Evolutionary conservation across 2,797 vertebrate genomes (phyloP), one percentile per base, ranked within the genome.

Genomic region (Prunella strophiata): DNA sequence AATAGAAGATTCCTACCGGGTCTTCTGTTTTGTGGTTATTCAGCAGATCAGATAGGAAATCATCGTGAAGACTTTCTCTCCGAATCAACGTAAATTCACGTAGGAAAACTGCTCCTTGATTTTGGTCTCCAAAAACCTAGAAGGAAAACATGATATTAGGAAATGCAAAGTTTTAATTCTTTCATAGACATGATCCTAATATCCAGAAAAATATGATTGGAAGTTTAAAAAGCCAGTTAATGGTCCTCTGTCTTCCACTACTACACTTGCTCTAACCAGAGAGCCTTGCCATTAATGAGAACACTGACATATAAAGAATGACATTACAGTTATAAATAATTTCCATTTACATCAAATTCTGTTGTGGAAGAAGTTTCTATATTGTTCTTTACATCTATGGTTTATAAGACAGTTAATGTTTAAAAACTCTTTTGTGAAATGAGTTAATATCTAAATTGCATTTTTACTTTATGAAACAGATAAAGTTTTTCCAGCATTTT

Each of bases 71-170:
- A 85, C 98, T 98, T 94, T 99, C 99, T 96, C 98, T 98, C 63
- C 98, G 98, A 96, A 99, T 99, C 93, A 99, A 95, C 22, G 99
- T 99, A 97, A 98, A 99, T 97, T 99, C 99, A 84, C 98, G 98
- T 82, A 99, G 98, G 94, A 99, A 99, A 92, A 99, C 98, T 29
- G 98, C 99, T 40, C 98, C 98, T 50, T 99, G 98, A 73, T 96
- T 97, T 94, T 98, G 98, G 78, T 98, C 96, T 89, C 98, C 98
- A 15, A 91, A 97, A 88, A 98, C 97, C 99, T 99, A 96, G 40
- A 96, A 97, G 77, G 57, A 96, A 95, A 98, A 88, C 30, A 89
- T 11, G 30, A 10, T 38, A 55, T 75, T 32, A 77, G 27, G 10
- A 78, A 88, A 93, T 54, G 13, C 3, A 63, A 32, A 63, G 18